Base-by-base conservation (phyloP, 2,113 vertebrate genomes). In the Pituophis catenifer region DNA sequence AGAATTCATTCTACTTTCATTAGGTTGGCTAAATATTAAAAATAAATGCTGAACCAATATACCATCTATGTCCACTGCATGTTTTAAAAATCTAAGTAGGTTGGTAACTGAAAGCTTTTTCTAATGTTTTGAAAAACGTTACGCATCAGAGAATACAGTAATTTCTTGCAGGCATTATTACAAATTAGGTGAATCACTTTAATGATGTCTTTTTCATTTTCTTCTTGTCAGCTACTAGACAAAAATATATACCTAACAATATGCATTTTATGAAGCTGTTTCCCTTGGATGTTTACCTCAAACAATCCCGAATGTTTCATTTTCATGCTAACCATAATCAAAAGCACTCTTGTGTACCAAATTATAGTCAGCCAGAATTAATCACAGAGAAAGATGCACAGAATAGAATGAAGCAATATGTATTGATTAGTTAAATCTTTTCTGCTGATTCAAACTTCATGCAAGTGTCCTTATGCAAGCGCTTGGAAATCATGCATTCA, bases 401-500 rank as follows among this genome's bases (percentile, higher is more conserved):
- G 90, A 88, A 92, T 95, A 97, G 96, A 96, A 96, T 5, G 89
- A 97, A 98, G 97, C 96, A 95, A 95, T 29, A 0, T 89, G 97
- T 96, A 94, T 95, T 95, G 96, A 97, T 97, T 95, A 96, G 97
- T 94, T 95, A 97, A 97, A 59, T 94, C 89, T 86, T 95, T 94
- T 95, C 95, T 91, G 57, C 92, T 93, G 95, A 62, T 85, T 91
- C 95, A 88, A 94, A 93, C 94, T 95, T 94, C 98, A 98, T 98
- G 98, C 98, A 98, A 94, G 91, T 95, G 92, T 94, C 95, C 94
- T 93, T 95, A 96, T 95, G 97, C 95, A 95, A 97, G 96, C 96
- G 96, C 97, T 94, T 92, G 95, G 89, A 96, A 97, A 96, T 95
- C 98, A 98, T 98, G 98, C 98, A 98, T 96, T 95, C 92, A 95